phyloP scores from a whole-genome alignment of 2,888 invertebrate species.

The Dorcus parallelipipedus region DNA sequence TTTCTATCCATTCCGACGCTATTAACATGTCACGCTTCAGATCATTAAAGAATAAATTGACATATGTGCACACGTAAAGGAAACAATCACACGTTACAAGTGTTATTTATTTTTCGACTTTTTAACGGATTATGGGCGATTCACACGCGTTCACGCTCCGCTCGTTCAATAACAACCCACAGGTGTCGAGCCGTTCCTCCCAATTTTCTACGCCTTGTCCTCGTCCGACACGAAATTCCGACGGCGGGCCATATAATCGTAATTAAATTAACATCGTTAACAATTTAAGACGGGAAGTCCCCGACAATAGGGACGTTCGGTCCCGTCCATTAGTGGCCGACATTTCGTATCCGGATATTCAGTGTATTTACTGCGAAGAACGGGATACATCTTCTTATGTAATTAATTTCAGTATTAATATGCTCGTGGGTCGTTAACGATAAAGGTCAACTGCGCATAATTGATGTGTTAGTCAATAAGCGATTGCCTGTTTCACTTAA shows the following conservation, averaged over 20 bases:
- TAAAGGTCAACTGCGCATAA: too few species aligned
- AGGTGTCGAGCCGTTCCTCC: constrained; percentile 29
- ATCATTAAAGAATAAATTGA: too few species aligned
- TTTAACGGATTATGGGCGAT: constrained; percentile 35
- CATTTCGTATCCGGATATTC: not conserved
- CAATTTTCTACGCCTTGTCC: constrained; percentile 17
- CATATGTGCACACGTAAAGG: not conserved
- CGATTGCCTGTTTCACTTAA: too few species aligned
- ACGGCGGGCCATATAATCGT: constrained; percentile 28
- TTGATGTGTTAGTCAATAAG: too few species aligned
- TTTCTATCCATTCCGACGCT: too few species aligned
- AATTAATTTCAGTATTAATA: too few species aligned
- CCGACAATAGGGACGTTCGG: constrained; percentile 30
- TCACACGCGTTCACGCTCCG: constrained; percentile 30
- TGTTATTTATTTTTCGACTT: constrained; percentile 35
- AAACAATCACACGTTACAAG: constrained; percentile 28
- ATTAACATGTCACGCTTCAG: too few species aligned
- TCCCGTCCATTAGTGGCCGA: not conserved
- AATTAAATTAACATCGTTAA: constrained; percentile 40
- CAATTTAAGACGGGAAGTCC: constrained; percentile 41
- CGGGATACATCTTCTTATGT: too few species aligned
- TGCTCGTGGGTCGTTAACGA: too few species aligned
- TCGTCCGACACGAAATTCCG: constrained; percentile 8
- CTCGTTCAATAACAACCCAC: constrained; percentile 29
- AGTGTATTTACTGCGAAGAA: too few species aligned